A percentile compares a stretch with the other conserved stretches of the same genome.
phyloP scores from a whole-genome alignment of 2,888 invertebrate species.

The Stenolophus ochropezus region DNA sequence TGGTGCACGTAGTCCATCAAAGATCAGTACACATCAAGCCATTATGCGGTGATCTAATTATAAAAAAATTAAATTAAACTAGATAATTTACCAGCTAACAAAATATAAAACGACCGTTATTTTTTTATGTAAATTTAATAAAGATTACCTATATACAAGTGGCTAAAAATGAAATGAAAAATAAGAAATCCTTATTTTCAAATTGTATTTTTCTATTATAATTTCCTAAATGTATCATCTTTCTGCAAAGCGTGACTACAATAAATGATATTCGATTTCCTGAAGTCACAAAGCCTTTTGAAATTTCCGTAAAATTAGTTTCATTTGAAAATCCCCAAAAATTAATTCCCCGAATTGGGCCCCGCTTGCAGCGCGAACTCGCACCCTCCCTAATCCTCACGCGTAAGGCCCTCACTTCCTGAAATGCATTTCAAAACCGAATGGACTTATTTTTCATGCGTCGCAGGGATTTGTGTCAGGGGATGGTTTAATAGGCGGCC shows the following conservation, averaged over 20 bases:
- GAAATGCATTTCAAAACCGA: conserved; percentile 54
- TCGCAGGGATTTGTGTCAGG: conserved; percentile 45
- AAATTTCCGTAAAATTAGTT: conserved; percentile 9
- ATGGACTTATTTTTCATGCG: conserved; percentile 52
- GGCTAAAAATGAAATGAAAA: too few species aligned
- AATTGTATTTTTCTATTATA: too few species aligned
- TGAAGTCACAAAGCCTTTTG: background rate
- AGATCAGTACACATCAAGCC: too few species aligned
- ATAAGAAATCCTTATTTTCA: too few species aligned
- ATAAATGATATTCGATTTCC: background rate
- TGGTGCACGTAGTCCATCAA: too few species aligned
- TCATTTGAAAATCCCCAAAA: background rate
- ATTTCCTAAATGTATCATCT: background rate
- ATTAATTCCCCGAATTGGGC: background rate
- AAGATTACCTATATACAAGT: too few species aligned
- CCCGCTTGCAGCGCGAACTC: background rate
- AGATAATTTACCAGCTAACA: too few species aligned
- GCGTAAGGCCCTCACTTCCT: conserved; percentile 38
- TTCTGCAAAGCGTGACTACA: background rate
- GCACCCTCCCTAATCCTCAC: conserved; percentile 25
- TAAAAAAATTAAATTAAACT: too few species aligned
- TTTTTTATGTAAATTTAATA: too few species aligned
- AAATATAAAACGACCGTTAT: too few species aligned
- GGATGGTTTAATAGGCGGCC: conserved; percentile 48
- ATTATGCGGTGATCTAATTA: too few species aligned